phyloP scores from a whole-genome alignment of 2,113 vertebrate species.

The Trogon surrucura region DNA sequence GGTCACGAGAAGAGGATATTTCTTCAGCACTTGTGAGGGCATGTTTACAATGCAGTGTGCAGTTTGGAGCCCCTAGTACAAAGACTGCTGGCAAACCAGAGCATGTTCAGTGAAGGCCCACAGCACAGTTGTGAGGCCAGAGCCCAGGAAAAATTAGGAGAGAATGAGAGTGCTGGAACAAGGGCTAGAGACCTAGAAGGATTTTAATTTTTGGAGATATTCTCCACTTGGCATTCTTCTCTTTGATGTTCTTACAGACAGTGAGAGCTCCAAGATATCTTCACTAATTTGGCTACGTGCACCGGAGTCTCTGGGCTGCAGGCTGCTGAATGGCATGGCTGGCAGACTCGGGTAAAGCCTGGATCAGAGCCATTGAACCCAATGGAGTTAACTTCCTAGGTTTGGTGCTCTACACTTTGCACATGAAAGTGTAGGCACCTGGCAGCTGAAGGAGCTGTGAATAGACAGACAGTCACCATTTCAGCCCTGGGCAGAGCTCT shows the following conservation, averaged over 20 bases:
- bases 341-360: neutral
- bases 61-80: neutral
- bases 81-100: neutral
- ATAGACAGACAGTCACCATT: neutral
- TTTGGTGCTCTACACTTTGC: neutral
- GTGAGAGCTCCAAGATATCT: neutral
- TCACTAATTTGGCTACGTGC: neutral
- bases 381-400: neutral
- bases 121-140: neutral
- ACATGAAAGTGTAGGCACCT: neutral
- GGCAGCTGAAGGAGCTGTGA: neutral
- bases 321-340: neutral
- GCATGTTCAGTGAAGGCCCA: neutral
- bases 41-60: neutral
- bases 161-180: neutral
- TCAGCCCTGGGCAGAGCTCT: neutral
- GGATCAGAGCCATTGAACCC: neutral
- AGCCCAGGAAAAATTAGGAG: neutral
- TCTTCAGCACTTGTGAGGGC: neutral
- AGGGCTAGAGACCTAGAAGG: neutral
- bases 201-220: neutral
- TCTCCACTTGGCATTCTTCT: neutral
- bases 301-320: accelerated
- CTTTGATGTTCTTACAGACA: neutral
- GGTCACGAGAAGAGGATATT: neutral